Conservation (phyloP, 2,113 vertebrate genomes). For the Calyptommatus sinebrachiatus region DNA sequence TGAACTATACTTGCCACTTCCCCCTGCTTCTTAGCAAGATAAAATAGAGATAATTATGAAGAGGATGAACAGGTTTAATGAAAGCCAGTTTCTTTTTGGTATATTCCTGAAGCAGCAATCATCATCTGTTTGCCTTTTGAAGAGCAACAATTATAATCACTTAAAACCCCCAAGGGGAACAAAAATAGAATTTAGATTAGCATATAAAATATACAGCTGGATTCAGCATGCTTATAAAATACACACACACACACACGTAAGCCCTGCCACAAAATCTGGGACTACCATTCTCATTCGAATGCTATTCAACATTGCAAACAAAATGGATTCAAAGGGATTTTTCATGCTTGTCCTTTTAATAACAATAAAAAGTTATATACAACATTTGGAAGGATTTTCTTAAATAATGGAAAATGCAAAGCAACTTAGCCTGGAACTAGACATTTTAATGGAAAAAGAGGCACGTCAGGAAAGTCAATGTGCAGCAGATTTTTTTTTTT, state of each 20-base stretch:
- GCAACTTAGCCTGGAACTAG: slow-evolving; percentile 47
- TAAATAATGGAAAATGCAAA: slow-evolving; percentile 63
- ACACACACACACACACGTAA: slow-evolving; percentile 38
- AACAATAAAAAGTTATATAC: slow-evolving; percentile 59
- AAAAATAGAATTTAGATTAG: slow-evolving; percentile 86
- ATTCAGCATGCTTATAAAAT: slow-evolving; percentile 75
- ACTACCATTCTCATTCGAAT: slow-evolving; percentile 78
- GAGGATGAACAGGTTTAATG: slow-evolving; percentile 85
- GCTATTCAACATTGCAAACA: slow-evolving; percentile 78
- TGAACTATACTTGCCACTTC: slow-evolving; percentile 76
- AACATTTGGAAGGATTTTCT: slow-evolving; percentile 69
- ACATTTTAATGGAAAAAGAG: background rate
- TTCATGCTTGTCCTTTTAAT: slow-evolving; percentile 62
- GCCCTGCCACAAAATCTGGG: slow-evolving; percentile 61
- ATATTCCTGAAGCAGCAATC: slow-evolving; percentile 86
- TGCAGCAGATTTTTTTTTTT: too few relatives aligned
- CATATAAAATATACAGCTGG: slow-evolving; percentile 89
- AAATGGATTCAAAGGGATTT: slow-evolving; percentile 74
- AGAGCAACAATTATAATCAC: slow-evolving; percentile 90
- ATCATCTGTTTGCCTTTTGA: slow-evolving; percentile 87
- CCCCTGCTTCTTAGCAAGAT: slow-evolving; percentile 70
- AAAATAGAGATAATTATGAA: slow-evolving; percentile 85
- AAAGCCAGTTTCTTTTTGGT: slow-evolving; percentile 83
- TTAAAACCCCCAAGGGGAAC: slow-evolving; percentile 81
- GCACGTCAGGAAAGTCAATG: too few relatives aligned